These are phyloP conservation scores for Aphodius sticticus DNA, from an alignment of 2,888 invertebrate species.

Conservation along the genomic window DNA sequence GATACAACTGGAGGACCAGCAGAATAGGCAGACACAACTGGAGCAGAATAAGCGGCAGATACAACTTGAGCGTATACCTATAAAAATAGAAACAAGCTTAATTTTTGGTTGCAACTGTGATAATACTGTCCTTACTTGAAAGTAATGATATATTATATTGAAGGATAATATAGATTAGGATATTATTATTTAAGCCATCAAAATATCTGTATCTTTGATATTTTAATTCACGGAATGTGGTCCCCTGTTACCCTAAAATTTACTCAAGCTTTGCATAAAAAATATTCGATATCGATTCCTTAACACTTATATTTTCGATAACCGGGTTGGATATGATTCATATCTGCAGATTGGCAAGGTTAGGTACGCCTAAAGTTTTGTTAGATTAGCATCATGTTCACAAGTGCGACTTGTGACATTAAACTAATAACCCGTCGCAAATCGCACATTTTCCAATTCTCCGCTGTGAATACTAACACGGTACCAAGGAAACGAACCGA, in stretches of 20 bases:
- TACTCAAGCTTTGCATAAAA: no score
- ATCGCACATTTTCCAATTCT: not conserved
- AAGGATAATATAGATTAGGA: no score
- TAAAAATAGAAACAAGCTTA: no score
- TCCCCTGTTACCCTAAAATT: no score
- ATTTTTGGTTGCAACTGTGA: no score
- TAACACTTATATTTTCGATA: no score
- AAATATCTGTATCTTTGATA: no score
- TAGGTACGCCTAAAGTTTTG: not conserved
- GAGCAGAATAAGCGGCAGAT: constrained; percentile 45
- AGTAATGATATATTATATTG: no score
- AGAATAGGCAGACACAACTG: constrained; percentile 48
- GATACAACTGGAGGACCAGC: constrained; percentile 36
- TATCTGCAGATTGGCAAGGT: not conserved
- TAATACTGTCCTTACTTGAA: no score
- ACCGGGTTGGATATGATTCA: not conserved
- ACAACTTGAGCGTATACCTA: constrained; percentile 25
- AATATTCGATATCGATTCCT: no score
- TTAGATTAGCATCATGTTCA: not conserved
- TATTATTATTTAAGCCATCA: no score
- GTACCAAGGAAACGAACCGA: constrained; percentile 5
- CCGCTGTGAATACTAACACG: not conserved
- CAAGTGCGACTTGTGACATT: not conserved
- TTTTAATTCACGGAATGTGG: no score
- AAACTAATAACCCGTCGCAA: not conserved